These are phyloP conservation scores for Desmophyllum pertusum DNA, from an alignment of 92 coral and sea anemone genomes.

Conservation along the genomic window DNA sequence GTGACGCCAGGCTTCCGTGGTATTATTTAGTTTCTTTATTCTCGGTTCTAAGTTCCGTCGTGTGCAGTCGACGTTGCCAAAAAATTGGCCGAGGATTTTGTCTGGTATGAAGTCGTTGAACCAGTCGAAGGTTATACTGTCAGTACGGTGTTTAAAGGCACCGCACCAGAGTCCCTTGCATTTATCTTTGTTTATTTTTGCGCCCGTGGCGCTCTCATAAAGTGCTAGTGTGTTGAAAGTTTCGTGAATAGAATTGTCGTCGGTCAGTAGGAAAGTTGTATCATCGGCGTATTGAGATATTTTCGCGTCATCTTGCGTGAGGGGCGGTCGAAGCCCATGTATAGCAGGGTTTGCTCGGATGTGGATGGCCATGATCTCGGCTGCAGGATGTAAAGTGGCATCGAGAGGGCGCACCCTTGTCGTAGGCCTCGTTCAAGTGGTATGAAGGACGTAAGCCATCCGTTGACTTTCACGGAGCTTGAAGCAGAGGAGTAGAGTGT, in stretches of 20 bases:
- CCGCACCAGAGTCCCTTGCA: slow-evolving; percentile 31
- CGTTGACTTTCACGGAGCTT: slow-evolving; percentile 15
- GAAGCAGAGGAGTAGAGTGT: slow-evolving; percentile 1
- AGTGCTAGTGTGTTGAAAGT: neutral
- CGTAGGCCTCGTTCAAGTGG: slow-evolving; percentile 2
- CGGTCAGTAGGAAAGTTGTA: slow-evolving; percentile 7
- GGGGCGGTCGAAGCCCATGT: too few relatives aligned
- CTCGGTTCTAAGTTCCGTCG: neutral
- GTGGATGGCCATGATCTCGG: slow-evolving; percentile 3
- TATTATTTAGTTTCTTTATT: neutral
- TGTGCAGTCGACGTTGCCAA: slow-evolving; percentile 13
- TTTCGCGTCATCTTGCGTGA: neutral
- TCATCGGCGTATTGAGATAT: neutral
- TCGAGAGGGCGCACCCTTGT: slow-evolving; percentile 7
- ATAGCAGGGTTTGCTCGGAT: neutral
- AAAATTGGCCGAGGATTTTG: neutral
- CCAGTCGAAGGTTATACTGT: neutral
- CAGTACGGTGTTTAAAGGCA: neutral
- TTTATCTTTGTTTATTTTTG: neutral
- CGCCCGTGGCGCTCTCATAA: neutral
- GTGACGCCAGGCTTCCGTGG: neutral
- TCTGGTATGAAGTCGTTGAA: neutral
- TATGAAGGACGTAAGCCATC: slow-evolving; percentile 16
- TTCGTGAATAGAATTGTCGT: slow-evolving; percentile 5
- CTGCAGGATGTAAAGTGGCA: slow-evolving; percentile 21